Evolutionary conservation across 2,113 vertebrate species (phyloP), one percentile per base, ranked within the genome.

Genomic region (Apteryx mantelli): DNA sequence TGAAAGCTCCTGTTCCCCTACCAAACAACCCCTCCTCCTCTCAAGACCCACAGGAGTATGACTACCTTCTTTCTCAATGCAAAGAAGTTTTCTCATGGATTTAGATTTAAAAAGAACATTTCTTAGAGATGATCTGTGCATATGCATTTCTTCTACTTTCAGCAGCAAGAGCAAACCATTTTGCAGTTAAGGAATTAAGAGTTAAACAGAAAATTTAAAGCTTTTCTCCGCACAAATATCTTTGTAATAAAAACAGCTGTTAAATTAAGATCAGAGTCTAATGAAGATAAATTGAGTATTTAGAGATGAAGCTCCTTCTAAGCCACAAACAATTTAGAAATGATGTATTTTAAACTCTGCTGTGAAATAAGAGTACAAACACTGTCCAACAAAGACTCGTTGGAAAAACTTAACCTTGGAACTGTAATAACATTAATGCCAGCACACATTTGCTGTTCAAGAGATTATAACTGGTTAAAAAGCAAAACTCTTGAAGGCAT

Each of bases 61-160:
- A 28, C 25, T 73, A 34, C 9, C 25, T 70, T 81, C 81, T 36
- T 88, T 53, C 21, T 44, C 52, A 4, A 76, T 17, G 75, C 7
- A 42, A 18, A 2, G 9, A 32, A 0, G 0, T 1, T 46, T 64
- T 65, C 55, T 10, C 32, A 63, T 52, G 3, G 3, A 42, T 42
- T 82, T 42, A 82, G 13, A 65, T 61, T 53, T 74, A 34, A 8
- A n/a, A 66, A 61, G 30, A 46, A 65, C 34, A 36, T n/a, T 63
- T 63, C 55, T 36, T 36, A 13, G 34, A 13, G 60, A 61, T n/a
- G 11, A 22, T 64, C 36, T 28, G 13, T 56, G 50, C 8, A 65
- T 28, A 71, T 18, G 34, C 1, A 26, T 74, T 56, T 84, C 6
- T 82, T 63, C 3, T 53, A 19, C 40, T 75, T 82, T 91, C 87